Conservation (phyloP, 1,140 invertebrate species). For the Kradibia gibbosae region DNA sequence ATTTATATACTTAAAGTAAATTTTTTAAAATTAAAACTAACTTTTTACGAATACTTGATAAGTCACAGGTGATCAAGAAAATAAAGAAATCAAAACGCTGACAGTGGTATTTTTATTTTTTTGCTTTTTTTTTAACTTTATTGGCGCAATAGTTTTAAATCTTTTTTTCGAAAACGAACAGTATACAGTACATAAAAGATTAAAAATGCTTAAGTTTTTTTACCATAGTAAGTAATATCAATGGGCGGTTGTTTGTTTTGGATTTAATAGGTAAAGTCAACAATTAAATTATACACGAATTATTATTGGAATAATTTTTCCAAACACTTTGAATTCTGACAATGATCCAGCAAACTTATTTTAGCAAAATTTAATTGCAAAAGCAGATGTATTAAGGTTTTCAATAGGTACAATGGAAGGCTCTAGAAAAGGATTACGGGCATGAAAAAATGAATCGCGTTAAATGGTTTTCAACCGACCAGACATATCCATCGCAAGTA, state of each 20-base stretch:
- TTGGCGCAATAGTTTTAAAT: not conserved
- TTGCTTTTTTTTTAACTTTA: not conserved
- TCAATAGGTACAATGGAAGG: not conserved
- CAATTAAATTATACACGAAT: not conserved
- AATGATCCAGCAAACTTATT: not conserved
- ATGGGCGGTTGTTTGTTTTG: not conserved
- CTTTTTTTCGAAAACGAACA: not conserved
- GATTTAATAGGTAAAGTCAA: too few species aligned
- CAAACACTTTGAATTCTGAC: not conserved
- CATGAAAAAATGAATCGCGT: conserved; percentile 15
- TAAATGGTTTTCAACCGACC: not conserved
- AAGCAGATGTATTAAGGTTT: conserved; percentile 33
- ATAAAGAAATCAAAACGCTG: not conserved
- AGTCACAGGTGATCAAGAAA: not conserved
- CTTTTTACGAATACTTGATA: too few species aligned
- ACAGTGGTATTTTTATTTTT: too few species aligned
- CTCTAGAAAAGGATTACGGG: conserved; percentile 11
- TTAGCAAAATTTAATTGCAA: not conserved
- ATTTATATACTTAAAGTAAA: too few species aligned
- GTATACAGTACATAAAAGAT: too few species aligned
- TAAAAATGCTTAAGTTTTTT: not conserved
- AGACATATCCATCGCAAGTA: not conserved
- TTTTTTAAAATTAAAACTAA: too few species aligned
- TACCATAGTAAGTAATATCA: not conserved
- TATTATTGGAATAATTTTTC: not conserved